Evolutionary conservation across 2,113 vertebrate species (phyloP), one percentile per base, ranked within the genome.

Genomic region (Monarcha castaneiventris): DNA sequence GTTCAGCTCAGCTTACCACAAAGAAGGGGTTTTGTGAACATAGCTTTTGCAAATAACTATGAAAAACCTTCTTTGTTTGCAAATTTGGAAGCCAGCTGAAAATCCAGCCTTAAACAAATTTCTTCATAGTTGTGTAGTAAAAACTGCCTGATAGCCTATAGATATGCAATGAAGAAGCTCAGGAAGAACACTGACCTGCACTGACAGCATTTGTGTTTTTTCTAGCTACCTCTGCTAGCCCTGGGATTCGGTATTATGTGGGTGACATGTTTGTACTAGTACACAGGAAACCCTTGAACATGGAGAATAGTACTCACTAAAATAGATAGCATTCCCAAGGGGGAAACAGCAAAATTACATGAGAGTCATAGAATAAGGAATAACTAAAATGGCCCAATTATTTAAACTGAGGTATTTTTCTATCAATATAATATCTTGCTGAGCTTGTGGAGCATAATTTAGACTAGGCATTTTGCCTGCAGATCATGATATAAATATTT

Each of bases 401-500:
- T 90, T 95, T 96, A 87, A 96, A 93, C 66, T 14, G 83, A 91
- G 56, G 61, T 75, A 81, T 95, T 96, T 96, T 95, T 92, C 82
- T 93, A 84, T 96, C 93, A 96, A 84, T 87, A 69, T 74, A 75
- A 76, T 54, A 92, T 90, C 94, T 94, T 89, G n/a, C 94, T 96
- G 88, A 93, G 79, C 44, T 96, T 95, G 75, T 5, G 7, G 18
- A 90, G 46, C 55, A 75, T 93, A 82, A 93, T 92, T 94, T 93
- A 94, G 52, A 87, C 73, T 44, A 95, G 52, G 61, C 76, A 90
- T 94, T 96, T 96, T 96, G 73, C 80, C 73, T 92, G 94, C 52
- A 90, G 92, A 95, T 96, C 92, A 89, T 5, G 0, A 52, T 89
- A 93, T 96, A 96, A 96, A 97, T 96, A 96, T 96, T 97, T 97